Evolutionary conservation across 2,888 invertebrate genomes (phyloP).

Genomic region (Caenorhabditis panamensis): DNA sequence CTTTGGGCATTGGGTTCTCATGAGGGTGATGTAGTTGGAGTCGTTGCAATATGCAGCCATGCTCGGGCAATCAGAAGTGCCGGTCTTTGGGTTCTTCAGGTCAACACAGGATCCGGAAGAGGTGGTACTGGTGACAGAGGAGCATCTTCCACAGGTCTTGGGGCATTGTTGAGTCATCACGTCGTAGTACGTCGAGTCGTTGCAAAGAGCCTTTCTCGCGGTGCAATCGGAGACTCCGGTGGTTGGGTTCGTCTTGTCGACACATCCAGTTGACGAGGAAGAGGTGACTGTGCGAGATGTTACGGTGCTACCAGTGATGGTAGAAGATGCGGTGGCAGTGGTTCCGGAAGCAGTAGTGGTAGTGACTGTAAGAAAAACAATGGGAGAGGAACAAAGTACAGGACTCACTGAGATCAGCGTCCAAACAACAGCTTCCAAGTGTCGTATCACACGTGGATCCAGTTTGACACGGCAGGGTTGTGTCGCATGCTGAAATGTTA

Average conservation of each 20-base stretch:
- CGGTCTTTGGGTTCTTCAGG: slow-evolving; percentile 51
- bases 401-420: slow-evolving; percentile 30
- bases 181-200: slow-evolving; percentile 46
- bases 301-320: slow-evolving; percentile 29
- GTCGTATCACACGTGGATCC: slow-evolving; percentile 32
- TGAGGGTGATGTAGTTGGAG: slow-evolving; percentile 48
- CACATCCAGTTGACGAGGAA: slow-evolving; percentile 39
- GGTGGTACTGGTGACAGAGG: slow-evolving; percentile 10
- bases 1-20: slow-evolving; percentile 55
- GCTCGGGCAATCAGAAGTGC: slow-evolving; percentile 48
- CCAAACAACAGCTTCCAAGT: slow-evolving; percentile 22
- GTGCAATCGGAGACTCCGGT: slow-evolving; percentile 50
- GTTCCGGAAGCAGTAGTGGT: slow-evolving; percentile 16
- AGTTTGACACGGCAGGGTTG: slow-evolving; percentile 12
- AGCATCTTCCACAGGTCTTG: slow-evolving; percentile 53
- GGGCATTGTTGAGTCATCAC: slow-evolving; percentile 57
- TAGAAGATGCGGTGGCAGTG: neutral
- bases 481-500: slow-evolving; percentile 39
- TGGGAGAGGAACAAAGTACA: neutral
- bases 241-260: slow-evolving; percentile 47
- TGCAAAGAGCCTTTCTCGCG: slow-evolving; percentile 19
- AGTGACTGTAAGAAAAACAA: slow-evolving; percentile 4
- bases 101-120: slow-evolving; percentile 46
- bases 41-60: slow-evolving; percentile 38
- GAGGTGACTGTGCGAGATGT: slow-evolving; percentile 24